Conservation (phyloP, 2,888 invertebrate species). For the Spisula solida region DNA sequence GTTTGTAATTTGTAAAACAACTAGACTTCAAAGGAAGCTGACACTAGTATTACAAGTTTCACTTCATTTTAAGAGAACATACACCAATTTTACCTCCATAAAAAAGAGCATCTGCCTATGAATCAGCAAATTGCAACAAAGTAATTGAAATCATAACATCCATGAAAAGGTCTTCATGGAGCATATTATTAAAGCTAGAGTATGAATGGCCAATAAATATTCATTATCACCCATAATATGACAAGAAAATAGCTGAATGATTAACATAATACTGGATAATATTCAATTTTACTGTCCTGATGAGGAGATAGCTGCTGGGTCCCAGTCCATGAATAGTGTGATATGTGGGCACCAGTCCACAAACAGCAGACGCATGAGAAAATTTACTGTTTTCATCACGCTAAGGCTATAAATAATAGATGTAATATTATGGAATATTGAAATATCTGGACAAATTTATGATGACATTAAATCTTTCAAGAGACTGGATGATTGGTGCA, state of each 20-base stretch:
- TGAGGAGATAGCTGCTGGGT: background rate
- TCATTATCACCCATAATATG: slow-evolving; percentile 43
- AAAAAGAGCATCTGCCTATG: slow-evolving; percentile 17
- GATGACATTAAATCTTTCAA: background rate
- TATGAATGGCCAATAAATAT: slow-evolving; percentile 38
- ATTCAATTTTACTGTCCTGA: slow-evolving; percentile 56
- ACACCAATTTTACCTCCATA: slow-evolving; percentile 20
- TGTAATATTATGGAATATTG: slow-evolving; percentile 3
- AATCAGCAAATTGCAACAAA: slow-evolving; percentile 28
- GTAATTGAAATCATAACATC: slow-evolving; percentile 21
- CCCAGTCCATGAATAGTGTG: background rate
- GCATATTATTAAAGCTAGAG: slow-evolving; percentile 27
- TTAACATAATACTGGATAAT: slow-evolving; percentile 59
- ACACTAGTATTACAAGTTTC: background rate
- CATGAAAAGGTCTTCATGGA: slow-evolving; percentile 19
- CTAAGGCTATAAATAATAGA: background rate
- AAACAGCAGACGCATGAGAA: background rate
- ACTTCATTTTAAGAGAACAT: background rate
- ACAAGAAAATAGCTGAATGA: slow-evolving; percentile 54
- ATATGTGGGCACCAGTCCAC: background rate
- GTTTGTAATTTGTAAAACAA: background rate
- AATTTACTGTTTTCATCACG: background rate
- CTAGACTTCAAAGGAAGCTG: background rate
- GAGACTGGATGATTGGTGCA: background rate
- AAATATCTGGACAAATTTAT: slow-evolving; percentile 14